These are phyloP conservation scores for Cynopterus sphinx DNA, from an alignment of 2,797 vertebrate species.

Conservation along the genomic window DNA sequence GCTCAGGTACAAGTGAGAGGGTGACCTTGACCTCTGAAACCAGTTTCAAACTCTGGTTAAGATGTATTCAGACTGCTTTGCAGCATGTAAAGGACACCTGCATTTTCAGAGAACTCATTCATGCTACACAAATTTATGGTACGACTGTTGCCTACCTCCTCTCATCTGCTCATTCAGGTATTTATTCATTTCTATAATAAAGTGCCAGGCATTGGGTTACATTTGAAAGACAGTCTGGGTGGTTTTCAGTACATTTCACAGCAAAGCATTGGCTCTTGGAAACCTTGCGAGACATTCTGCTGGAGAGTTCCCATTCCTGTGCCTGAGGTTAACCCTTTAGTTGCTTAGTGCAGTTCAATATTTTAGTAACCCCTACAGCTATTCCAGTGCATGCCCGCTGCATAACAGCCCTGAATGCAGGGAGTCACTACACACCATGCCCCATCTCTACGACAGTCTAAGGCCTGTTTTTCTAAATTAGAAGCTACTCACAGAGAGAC, in stretches of 20 bases:
- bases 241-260: neutral
- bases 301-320: neutral
- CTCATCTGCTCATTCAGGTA: no score
- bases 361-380: neutral
- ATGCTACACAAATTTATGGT: neutral
- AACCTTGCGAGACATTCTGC: neutral
- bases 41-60: neutral
- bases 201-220: neutral
- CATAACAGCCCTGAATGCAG: rapidly evolving
- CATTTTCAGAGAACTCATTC: neutral
- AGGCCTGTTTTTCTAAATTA: neutral
- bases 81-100: neutral
- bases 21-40: conserved; percentile 3
- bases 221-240: neutral
- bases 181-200: neutral
- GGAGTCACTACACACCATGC: neutral
- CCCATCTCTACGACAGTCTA: neutral
- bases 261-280: neutral
- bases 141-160: neutral
- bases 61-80: neutral
- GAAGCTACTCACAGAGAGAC: neutral
- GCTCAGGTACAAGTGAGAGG: neutral
- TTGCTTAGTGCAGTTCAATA: neutral
- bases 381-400: no score
- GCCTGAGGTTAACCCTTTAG: neutral